A percentile compares a stretch with the other conserved stretches of the same genome.
These are phyloP conservation scores for Chiloscyllium plagiosum DNA, from an alignment of 2,113 vertebrate species.

Conservation along the genomic window DNA sequence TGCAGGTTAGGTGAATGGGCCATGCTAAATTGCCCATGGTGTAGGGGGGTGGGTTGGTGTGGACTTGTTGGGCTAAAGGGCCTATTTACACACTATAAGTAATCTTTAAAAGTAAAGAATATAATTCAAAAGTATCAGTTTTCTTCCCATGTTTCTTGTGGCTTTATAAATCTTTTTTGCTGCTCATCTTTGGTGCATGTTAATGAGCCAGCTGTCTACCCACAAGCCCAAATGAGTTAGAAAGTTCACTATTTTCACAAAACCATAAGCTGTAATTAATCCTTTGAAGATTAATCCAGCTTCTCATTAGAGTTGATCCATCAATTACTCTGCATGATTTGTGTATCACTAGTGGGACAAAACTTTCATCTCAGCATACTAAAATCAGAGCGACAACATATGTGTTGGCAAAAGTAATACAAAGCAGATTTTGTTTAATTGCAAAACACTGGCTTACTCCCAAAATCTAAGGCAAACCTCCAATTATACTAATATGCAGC, in stretches of 20 bases:
- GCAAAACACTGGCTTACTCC: background rate
- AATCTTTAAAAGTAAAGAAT: too few relatives aligned
- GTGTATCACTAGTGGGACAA: background rate
- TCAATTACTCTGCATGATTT: conserved; percentile 4
- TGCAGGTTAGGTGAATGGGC: too few relatives aligned
- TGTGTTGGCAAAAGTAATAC: background rate
- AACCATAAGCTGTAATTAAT: background rate
- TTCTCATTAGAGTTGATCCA: background rate
- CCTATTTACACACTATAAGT: too few relatives aligned
- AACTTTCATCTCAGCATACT: background rate
- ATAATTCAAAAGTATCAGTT: background rate
- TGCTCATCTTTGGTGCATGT: background rate
- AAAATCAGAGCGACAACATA: background rate
- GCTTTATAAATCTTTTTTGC: background rate
- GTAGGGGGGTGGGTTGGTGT: too few relatives aligned
- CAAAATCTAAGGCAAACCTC: background rate
- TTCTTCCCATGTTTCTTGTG: background rate
- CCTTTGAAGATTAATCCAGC: background rate
- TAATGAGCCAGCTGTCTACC: conserved; percentile 14
- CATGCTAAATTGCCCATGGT: too few relatives aligned
- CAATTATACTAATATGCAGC: background rate
- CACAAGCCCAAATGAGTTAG: background rate
- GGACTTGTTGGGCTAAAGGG: too few relatives aligned
- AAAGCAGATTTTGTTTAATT: conserved; percentile 22
- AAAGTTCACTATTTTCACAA: background rate